A percentile compares a stretch with the other conserved stretches of the same genome.
Conservation (phyloP, 2,888 invertebrate genomes). For the Fragum fragum region DNA sequence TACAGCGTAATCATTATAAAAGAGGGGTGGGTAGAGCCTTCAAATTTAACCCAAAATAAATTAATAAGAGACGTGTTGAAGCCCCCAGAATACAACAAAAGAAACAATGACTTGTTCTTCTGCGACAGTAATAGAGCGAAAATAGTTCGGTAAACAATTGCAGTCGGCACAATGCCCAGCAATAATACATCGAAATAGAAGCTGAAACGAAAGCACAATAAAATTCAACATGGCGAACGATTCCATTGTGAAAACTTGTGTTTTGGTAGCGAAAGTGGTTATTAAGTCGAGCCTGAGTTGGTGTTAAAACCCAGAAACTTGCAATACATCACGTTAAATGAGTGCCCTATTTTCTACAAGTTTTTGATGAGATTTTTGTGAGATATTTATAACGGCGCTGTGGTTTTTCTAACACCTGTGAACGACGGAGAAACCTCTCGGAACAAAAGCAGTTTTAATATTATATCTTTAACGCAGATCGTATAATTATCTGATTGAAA, state of each 20-base stretch:
- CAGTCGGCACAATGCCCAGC: constrained; percentile 18
- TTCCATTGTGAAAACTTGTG: constrained; percentile 42
- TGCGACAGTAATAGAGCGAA: constrained; percentile 26
- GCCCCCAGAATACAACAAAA: constrained; percentile 11
- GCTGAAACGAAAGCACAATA: constrained; percentile 45
- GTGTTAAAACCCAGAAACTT: constrained; percentile 19
- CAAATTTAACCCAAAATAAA: constrained; percentile 25
- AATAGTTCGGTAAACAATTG: constrained; percentile 37
- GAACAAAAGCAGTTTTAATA: constrained; percentile 6
- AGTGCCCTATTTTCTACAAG: constrained; percentile 25
- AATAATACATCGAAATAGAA: constrained; percentile 44
- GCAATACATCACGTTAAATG: constrained; percentile 31
- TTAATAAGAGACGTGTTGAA: constrained; percentile 28
- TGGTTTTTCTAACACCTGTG: constrained; percentile 41
- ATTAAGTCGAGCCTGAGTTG: constrained; percentile 16
- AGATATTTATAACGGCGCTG: constrained; percentile 42
- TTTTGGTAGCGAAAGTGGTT: constrained; percentile 27
- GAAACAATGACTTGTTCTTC: constrained; percentile 28
- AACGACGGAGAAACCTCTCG: not conserved
- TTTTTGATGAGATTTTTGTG: constrained; percentile 47
- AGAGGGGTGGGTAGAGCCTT: constrained; percentile 12
- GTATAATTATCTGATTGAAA: constrained; percentile 1
- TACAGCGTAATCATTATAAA: constrained; percentile 27
- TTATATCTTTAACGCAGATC: not conserved
- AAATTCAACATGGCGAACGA: constrained; percentile 47